Base-by-base conservation (phyloP, 1,140 invertebrate genomes). In the Gonioctena quinquepunctata region DNA sequence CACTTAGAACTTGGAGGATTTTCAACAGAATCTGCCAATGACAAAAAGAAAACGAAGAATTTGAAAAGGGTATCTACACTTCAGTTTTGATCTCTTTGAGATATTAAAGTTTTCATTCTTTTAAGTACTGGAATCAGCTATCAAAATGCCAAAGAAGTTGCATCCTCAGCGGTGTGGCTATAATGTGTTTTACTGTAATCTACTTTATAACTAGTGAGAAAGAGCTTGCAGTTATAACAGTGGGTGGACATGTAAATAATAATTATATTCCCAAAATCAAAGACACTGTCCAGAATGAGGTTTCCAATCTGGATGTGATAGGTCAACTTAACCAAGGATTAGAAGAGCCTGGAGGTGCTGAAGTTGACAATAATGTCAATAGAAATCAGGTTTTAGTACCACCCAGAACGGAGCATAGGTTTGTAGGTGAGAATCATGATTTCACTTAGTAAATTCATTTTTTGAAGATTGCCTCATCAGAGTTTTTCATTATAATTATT, bases 61-160 rank as follows among this genome's bases (percentile, higher is more conserved):
- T 52, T 74, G 13, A 76, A 65, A 71, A 77, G 77, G 69, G 77
- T 78, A 77, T 60, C 23, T 61, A n/a, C n/a, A 61, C n/a, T 27
- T 28, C 25, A n/a, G 62, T 23, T 49, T 70, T 57, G 52, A 27
- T 7, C 27, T 65, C 26, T n/a, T 49, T 56, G 5, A 13, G 33
- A 42, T n/a, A 42, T 68, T 52, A 68, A 69, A 8, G 23, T 48
- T 56, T 70, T 49, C 27, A 64, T 75, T 70, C 71, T 77, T 86
- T 86, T 26, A 76, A 95, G 93, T 85, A 88, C 82, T 95, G 93
- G 94, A 93, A 94, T 78, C 90, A 93, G 76, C 81, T 95, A 33
- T 94, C 94, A n/a, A 88, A 93, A 75, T 89, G 93, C 77, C 93
- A 94, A 82, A 86, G 91, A 48, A 93, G 90, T 78, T 84, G 93